Evolutionary conservation across 2,888 invertebrate species (phyloP), one percentile per base, ranked within the genome.

Genomic region (Teinopalpus imperialis): DNA sequence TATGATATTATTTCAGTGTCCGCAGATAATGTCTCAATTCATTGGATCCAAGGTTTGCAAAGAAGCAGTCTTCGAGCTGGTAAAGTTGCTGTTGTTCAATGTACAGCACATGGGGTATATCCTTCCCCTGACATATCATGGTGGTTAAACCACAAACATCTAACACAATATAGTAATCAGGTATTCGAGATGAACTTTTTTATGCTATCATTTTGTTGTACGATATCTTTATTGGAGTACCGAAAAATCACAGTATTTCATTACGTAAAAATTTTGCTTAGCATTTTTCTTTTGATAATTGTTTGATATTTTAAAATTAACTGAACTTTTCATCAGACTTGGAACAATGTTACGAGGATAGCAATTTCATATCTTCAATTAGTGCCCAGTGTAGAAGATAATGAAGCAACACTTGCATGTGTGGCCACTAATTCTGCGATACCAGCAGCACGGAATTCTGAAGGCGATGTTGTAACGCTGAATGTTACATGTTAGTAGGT

Each of bases 141-240:
- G 89, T 88, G 85, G 86, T 68, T 89, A 24, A 80, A 85, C 52
- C 81, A 78, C 32, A 65, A 70, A 9, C 82, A 88, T 49, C 74
- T 89, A 12, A 86, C 85, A 3, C 80, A 85, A 44, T 81, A 83
- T 51, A 85, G 81, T 48, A 87, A 87, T 52, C 86, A 88, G 77
- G 87, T 86, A 43, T 48, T 20, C 18, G 1, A 7, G 8, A 2
- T 26, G 5, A 0, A 13, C 10, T 3, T 13, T 29, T 4, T 16
- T 14, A 5, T 30, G n/a, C 3, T 1, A 10, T 2, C n/a, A 1
- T 1, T n/a, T n/a, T n/a, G n/a, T n/a, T n/a, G n/a, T n/a, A n/a
- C n/a, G n/a, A n/a, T n/a, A n/a, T n/a, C n/a, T n/a, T n/a, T n/a
- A n/a, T n/a, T n/a, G n/a, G n/a, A n/a, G n/a, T n/a, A n/a, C n/a